Evolutionary conservation across 2,888 invertebrate species (phyloP).

Genomic region (Spilosoma lubricipeda): DNA sequence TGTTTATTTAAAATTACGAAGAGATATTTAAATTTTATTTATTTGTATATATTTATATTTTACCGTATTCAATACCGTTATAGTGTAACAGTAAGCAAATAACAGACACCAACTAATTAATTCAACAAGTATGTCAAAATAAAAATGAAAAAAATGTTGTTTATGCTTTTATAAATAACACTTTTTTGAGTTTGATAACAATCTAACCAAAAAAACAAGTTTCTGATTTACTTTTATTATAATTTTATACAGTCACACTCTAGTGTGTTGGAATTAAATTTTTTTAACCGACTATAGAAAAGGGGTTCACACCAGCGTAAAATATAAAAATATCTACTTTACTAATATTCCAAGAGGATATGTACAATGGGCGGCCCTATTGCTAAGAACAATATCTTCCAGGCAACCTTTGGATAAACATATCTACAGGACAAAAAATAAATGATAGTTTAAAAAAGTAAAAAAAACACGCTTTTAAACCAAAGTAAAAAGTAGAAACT

Average conservation of each 20-base stretch:
- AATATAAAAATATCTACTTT: too few species aligned
- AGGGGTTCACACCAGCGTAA: too few species aligned
- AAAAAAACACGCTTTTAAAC: too few species aligned
- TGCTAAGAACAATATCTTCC: too few species aligned
- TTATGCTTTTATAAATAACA: not conserved
- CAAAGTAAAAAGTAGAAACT: too few species aligned
- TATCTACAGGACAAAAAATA: too few species aligned
- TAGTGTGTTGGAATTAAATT: not conserved
- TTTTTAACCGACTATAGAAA: not conserved
- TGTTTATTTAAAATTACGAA: too few species aligned
- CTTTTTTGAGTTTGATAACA: not conserved
- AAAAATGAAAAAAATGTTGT: not conserved
- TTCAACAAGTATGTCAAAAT: not conserved
- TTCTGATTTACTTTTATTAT: not conserved
- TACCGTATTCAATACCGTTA: not conserved
- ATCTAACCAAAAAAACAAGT: not conserved
- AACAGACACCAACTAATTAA: not conserved
- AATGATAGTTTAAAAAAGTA: too few species aligned
- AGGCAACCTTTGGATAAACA: too few species aligned
- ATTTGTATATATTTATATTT: not conserved
- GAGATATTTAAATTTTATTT: too few species aligned
- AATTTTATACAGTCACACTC: not conserved
- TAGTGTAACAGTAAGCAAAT: not conserved
- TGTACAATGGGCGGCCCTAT: too few species aligned
- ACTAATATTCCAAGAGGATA: too few species aligned